Base-by-base conservation (phyloP, 1,140 invertebrate genomes). In the Drosophila trapezifrons region DNA sequence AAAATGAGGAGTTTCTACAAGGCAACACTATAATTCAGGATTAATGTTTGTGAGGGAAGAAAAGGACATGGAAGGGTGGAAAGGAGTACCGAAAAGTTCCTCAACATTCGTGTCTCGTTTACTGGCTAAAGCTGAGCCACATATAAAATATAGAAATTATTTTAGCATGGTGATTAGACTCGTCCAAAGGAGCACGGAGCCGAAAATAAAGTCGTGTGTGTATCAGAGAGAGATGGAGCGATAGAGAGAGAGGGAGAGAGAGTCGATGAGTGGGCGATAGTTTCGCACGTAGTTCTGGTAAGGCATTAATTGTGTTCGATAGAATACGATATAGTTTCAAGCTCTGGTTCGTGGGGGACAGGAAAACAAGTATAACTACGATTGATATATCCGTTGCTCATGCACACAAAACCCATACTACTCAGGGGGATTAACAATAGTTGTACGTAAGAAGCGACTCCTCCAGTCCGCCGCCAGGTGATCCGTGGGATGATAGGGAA, bases 91-190 rank as follows among this genome's bases (percentile, higher is more conserved):
- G n/a, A n/a, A n/a, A n/a, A n/a, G n/a, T 46, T 45, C 43, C 46
- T 58, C 57, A 46, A 56, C 15, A 57, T 66, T 62, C 38, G 17
- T 25, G 25, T 37, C 75, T 56, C 4, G 4, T 62, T 70, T 73
- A 74, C 75, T 18, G 25, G 58, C 69, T 85, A 90, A 91, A 91
- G 90, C 90, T 91, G 90, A 91, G 90, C 90, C 90, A 91, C 90
- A 91, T 90, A 91, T 91, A 91, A 86, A 84, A 86, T 79, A 91
- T 79, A 91, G 85, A 91, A 91, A 91, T 91, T 87, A 91, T 90
- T 91, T 91, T 91, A 91, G 90, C 67, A 67, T 91, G 90, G 83
- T 87, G 90, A 91, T 91, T 70, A 72, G 64, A 60, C 37, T 58
- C n/a, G 15, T 66, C 27, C 18, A 49, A 80, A 51, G 46, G 58